phyloP scores from a whole-genome alignment of 2,888 invertebrate genomes.

The Tetheella fluctuosa region DNA sequence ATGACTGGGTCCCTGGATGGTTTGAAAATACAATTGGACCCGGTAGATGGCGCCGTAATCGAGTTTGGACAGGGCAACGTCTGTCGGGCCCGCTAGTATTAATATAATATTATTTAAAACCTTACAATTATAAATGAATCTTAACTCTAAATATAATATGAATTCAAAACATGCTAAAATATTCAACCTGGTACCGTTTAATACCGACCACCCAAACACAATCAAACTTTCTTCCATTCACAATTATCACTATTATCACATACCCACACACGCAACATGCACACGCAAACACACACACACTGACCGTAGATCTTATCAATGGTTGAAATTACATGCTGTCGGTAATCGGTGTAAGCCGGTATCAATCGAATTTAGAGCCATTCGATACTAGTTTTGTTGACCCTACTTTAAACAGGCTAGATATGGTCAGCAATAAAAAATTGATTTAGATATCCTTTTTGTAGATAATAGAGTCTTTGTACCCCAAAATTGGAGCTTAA shows the following conservation, averaged over 20 bases:
- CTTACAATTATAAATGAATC: too few relatives aligned
- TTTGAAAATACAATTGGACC: too few relatives aligned
- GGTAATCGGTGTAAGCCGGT: slow-evolving; percentile 63
- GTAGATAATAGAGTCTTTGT: too few relatives aligned
- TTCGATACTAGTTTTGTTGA: slow-evolving; percentile 52
- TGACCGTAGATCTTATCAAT: slow-evolving; percentile 53
- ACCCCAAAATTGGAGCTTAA: too few relatives aligned
- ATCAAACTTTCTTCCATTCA: slow-evolving; percentile 34
- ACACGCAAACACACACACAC: slow-evolving; percentile 43
- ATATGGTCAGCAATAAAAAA: slow-evolving; percentile 42
- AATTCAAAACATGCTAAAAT: neutral
- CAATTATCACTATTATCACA: slow-evolving; percentile 34
- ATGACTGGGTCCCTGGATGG: too few relatives aligned
- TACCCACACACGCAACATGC: slow-evolving; percentile 37
- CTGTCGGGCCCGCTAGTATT: too few relatives aligned
- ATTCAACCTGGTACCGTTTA: slow-evolving; percentile 20
- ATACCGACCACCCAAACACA: slow-evolving; percentile 45
- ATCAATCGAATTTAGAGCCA: slow-evolving; percentile 54
- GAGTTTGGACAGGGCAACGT: too few relatives aligned
- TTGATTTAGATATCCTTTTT: neutral
- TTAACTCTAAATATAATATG: too few relatives aligned
- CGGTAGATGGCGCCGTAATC: too few relatives aligned
- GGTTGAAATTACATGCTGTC: slow-evolving; percentile 59
- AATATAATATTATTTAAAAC: too few relatives aligned
- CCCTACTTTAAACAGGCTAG: slow-evolving; percentile 49